phyloP scores from a whole-genome alignment of 1,140 invertebrate species.

The Sitophilus oryzae region DNA sequence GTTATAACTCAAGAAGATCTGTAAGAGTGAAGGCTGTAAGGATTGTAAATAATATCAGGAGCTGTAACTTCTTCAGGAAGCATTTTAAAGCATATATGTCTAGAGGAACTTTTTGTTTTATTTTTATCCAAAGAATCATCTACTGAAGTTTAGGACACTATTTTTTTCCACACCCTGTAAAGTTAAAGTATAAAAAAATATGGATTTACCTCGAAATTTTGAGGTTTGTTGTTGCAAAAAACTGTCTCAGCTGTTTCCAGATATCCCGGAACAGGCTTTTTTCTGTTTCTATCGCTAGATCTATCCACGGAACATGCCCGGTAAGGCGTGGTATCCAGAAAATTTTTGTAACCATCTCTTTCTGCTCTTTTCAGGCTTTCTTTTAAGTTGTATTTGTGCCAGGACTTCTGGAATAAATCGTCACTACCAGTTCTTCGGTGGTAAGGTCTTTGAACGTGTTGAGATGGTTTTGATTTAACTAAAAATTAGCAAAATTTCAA shows the following conservation, averaged over 20 bases:
- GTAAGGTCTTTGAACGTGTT: background rate
- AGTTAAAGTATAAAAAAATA: too few relatives aligned
- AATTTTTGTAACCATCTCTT: slow-evolving; percentile 32
- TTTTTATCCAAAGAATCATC: too few relatives aligned
- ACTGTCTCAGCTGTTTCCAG: slow-evolving; percentile 23
- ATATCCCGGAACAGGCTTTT: slow-evolving; percentile 2
- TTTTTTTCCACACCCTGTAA: too few relatives aligned
- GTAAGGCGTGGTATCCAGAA: slow-evolving; percentile 11
- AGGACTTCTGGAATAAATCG: slow-evolving; percentile 26
- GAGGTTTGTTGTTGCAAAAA: slow-evolving; percentile 14
- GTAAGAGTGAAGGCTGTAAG: too few relatives aligned
- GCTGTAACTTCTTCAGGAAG: too few relatives aligned
- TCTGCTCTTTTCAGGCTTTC: slow-evolving; percentile 33
- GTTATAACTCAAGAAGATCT: too few relatives aligned
- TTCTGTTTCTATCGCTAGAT: slow-evolving; percentile 3
- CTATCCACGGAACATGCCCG: background rate
- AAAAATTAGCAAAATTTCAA: background rate
- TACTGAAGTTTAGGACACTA: too few relatives aligned
- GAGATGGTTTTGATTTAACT: background rate
- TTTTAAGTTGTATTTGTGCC: slow-evolving; percentile 27
- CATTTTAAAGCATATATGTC: too few relatives aligned
- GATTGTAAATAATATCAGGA: too few relatives aligned
- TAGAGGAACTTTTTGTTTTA: too few relatives aligned
- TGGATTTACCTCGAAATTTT: slow-evolving; percentile 27
- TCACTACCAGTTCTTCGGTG: slow-evolving; percentile 26